These are phyloP conservation scores for Piscicola geometra DNA, from an alignment of 2,888 invertebrate species.

Conservation along the genomic window DNA sequence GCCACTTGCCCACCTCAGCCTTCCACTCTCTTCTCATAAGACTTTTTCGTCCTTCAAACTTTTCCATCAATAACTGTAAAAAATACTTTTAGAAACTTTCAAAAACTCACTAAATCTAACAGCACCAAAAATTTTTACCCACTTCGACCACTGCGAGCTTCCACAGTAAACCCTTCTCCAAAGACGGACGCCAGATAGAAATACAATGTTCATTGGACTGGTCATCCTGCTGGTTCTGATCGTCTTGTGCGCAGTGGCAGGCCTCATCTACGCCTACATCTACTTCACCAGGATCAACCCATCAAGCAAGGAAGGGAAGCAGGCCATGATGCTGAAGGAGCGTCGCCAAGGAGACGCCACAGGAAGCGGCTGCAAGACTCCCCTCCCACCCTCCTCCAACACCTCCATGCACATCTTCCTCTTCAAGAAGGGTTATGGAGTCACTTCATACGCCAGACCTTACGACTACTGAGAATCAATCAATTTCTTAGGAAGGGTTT, in stretches of 20 bases:
- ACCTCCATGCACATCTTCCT: conserved; percentile 32
- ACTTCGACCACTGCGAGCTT: too few relatives aligned
- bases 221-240: conserved; percentile 42
- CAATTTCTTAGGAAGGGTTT: too few relatives aligned
- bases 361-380: neutral
- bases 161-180: too few relatives aligned
- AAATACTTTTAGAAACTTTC: too few relatives aligned
- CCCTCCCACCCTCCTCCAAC: neutral
- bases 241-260: conserved; percentile 40
- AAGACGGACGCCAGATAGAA: too few relatives aligned
- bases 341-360: neutral
- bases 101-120: too few relatives aligned
- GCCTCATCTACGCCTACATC: conserved; percentile 43
- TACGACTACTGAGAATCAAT: neutral
- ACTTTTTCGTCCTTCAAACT: too few relatives aligned
- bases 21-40: too few relatives aligned
- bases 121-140: too few relatives aligned
- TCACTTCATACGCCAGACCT: neutral
- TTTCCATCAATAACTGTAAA: too few relatives aligned
- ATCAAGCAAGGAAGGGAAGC: conserved; percentile 28
- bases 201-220: conserved; percentile 39
- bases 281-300: conserved; percentile 44
- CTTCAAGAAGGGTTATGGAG: conserved; percentile 30
- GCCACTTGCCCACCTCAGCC: too few relatives aligned
- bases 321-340: conserved; percentile 11